These are phyloP conservation scores for Pseudomyrmex flavicornis DNA, from an alignment of 1,140 invertebrate genomes.

Conservation along the genomic window DNA sequence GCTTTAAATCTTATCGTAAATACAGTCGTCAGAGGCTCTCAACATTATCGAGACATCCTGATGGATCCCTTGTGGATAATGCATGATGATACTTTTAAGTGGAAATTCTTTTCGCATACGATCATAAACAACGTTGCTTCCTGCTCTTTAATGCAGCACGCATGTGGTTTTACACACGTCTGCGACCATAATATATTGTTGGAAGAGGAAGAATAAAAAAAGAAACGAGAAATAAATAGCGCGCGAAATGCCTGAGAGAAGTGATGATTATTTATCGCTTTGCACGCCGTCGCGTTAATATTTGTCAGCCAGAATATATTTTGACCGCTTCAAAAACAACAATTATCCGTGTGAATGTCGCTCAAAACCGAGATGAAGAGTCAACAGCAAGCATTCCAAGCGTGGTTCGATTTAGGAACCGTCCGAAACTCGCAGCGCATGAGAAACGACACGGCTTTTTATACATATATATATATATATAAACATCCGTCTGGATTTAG, in stretches of 20 bases:
- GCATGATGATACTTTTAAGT: background rate
- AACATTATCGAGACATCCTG: conserved; percentile 41
- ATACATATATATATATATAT: too few species aligned
- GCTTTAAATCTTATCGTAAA: conserved; percentile 78
- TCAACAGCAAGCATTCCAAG: conserved; percentile 54
- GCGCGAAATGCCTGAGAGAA: background rate
- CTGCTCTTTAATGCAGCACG: background rate
- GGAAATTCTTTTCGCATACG: background rate
- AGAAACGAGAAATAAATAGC: background rate
- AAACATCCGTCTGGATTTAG: conserved; percentile 71
- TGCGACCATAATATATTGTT: background rate
- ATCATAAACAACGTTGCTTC: background rate
- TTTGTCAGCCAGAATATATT: background rate
- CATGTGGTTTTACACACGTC: background rate
- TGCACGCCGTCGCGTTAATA: background rate
- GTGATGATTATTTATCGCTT: background rate
- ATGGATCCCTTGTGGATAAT: background rate
- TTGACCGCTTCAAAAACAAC: background rate
- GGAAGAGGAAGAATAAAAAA: background rate
- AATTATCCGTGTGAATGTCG: background rate
- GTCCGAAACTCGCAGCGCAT: conserved; percentile 48
- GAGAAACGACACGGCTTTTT: conserved; percentile 68
- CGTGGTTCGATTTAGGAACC: conserved; percentile 53
- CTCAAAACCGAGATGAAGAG: conserved; percentile 2
- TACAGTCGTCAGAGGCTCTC: conserved; percentile 74